Base-by-base conservation (phyloP, 2,888 invertebrate species). In the Pediacus dermestoides region DNA sequence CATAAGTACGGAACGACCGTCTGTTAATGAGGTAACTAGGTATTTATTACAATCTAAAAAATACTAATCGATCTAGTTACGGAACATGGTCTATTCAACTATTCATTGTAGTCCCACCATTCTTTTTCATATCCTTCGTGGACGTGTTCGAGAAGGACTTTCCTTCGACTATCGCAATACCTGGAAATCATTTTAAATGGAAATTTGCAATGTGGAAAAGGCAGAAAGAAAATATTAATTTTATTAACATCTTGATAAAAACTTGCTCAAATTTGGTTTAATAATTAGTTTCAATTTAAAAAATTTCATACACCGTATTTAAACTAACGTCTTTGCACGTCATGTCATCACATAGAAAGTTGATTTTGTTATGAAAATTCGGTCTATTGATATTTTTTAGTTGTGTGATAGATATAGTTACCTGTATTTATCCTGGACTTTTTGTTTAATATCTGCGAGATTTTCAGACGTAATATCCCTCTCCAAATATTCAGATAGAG, bases 121-220 rank as follows among this genome's bases (percentile, higher is more conserved):
- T 96, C 95, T 74, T 91, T 93, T 71, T 97, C 97, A 70, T 96
- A 95, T 47, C 97, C 97, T 76, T 99, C 97, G 70, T 94, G 90
- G 34, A 97, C 97, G 71, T 99, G 97, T 69, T 94, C 93, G 61
- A 97, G 75, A 53, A 99, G 77, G 51, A 92, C 94, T 74, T 92
- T 90, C 58, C 97, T 82, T 61, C 99, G 83, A 70, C 89, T 91
- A 73, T 97, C 96, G 75, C 97, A 99, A 72, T 99, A 99, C 77
- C 96, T 95, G 72, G 27, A 72, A 68, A 47, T 57, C n/a, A n/a
- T n/a, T n/a, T n/a, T n/a, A 21, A 21, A 6, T n/a, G n/a, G 21
- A 21, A 21, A n/a, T n/a, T n/a, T n/a, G n/a, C n/a, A n/a, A n/a
- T n/a, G n/a, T n/a, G n/a, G n/a, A n/a, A n/a, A n/a, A n/a, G n/a